Conservation (phyloP, 1,140 invertebrate species). For the Gryllus bimaculatus region DNA sequence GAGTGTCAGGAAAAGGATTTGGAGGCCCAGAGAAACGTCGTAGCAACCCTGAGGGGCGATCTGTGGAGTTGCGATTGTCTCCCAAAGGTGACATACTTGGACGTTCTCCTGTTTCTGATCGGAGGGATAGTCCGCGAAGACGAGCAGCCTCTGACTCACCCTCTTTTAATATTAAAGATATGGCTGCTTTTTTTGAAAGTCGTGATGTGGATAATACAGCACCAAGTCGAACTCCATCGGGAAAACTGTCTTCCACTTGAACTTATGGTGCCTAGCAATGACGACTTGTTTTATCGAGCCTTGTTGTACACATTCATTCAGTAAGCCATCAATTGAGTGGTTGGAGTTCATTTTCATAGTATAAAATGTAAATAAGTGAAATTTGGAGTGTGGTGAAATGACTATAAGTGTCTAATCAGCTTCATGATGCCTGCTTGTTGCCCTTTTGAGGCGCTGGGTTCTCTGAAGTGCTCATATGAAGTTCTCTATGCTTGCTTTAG, state of each 20-base stretch:
- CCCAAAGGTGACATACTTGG: not conserved
- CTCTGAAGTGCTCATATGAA: not conserved
- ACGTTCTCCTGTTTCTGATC: not conserved
- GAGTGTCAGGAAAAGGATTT: not conserved
- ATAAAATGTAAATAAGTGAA: not conserved
- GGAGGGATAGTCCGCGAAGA: not conserved
- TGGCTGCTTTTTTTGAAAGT: conserved; percentile 64
- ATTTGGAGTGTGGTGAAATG: not conserved
- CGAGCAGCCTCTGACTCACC: conserved; percentile 35
- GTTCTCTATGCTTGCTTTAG: not conserved
- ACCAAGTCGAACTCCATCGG: not conserved
- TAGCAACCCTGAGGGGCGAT: not conserved
- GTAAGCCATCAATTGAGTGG: too few species aligned
- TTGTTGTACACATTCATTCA: too few species aligned
- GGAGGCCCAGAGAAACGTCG: not conserved
- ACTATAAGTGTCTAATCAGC: too few species aligned
- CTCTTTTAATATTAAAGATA: conserved; percentile 62
- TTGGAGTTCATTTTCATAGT: too few species aligned
- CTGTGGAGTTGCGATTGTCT: conserved; percentile 10
- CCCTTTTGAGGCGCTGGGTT: not conserved
- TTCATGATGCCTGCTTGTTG: too few species aligned
- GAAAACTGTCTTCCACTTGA: not conserved
- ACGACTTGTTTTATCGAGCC: not conserved
- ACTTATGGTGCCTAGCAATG: not conserved
- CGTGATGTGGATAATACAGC: conserved; percentile 22